Conservation (phyloP, 2,113 vertebrate genomes). For the Sceloporus undulatus region DNA sequence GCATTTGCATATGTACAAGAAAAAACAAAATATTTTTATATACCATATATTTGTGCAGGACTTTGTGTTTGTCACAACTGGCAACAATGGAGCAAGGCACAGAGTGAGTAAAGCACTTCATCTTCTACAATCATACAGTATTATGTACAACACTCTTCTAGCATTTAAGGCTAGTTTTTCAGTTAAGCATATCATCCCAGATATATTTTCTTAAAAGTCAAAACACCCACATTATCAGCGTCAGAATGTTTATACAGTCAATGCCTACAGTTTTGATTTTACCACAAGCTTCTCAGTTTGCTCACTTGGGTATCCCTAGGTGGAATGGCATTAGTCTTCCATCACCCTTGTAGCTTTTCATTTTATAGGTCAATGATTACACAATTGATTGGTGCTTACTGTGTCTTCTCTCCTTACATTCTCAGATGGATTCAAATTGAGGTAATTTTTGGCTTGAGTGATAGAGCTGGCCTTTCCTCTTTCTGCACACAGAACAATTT, state of each 20-base stretch:
- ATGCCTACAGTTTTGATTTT: not conserved
- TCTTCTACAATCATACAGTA: not conserved
- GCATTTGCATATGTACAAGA: not conserved
- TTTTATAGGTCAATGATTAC: conserved; percentile 1
- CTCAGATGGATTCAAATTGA: not conserved
- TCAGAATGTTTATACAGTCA: not conserved
- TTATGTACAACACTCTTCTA: not conserved
- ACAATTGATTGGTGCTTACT: not conserved
- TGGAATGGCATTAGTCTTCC: not conserved
- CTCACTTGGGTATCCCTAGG: not conserved
- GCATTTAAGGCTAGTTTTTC: not conserved
- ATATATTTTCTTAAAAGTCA: not conserved
- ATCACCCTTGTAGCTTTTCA: not conserved
- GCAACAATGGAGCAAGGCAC: too few relatives aligned
- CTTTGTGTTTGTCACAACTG: not conserved
- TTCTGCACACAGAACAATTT: not conserved
- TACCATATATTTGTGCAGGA: not conserved
- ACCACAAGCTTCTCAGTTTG: not conserved
- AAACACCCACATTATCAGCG: not conserved
- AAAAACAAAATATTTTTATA: not conserved
- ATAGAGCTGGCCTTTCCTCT: not conserved
- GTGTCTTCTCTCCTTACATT: not conserved
- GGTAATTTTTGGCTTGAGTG: not conserved
- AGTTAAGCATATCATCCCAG: not conserved
- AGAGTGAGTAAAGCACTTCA: too few relatives aligned